Percentiles rank a stretch among this genome's conserved stretches.
Conservation (phyloP, 1,140 invertebrate species). For the Limonius californicus region DNA sequence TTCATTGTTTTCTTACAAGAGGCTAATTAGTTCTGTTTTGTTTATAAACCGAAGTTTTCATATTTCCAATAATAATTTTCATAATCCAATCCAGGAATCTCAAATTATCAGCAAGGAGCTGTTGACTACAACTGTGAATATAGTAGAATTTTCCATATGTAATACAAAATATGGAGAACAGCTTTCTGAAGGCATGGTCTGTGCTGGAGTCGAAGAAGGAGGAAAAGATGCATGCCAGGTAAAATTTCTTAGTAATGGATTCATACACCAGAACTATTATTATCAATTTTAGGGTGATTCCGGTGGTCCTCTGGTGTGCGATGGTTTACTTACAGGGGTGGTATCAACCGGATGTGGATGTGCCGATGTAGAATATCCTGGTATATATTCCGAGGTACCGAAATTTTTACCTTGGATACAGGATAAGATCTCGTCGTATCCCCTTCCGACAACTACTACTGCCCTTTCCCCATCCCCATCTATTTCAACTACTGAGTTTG, state of each 20-base stretch:
- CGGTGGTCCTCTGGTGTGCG: slow-evolving; percentile 32
- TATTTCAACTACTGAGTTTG: too few relatives aligned
- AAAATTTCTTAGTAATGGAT: neutral
- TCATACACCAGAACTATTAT: neutral
- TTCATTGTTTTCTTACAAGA: too few relatives aligned
- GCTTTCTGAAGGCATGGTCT: neutral
- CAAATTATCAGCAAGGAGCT: neutral
- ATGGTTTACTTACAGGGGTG: slow-evolving; percentile 25
- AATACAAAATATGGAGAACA: too few relatives aligned
- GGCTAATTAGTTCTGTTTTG: too few relatives aligned
- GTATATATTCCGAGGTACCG: slow-evolving; percentile 52
- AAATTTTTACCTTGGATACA: slow-evolving; percentile 13
- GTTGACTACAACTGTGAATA: neutral
- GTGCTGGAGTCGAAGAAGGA: neutral
- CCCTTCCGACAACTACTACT: too few relatives aligned
- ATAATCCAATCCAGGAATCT: neutral
- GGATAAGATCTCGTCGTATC: too few relatives aligned
- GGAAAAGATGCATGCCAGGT: neutral
- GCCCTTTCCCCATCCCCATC: too few relatives aligned
- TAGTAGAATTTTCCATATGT: neutral
- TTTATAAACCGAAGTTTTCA: too few relatives aligned
- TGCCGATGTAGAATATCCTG: slow-evolving; percentile 53
- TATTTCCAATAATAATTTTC: too few relatives aligned
- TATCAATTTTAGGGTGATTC: slow-evolving; percentile 30
- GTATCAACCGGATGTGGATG: slow-evolving; percentile 56